Evolutionary conservation across 2,113 vertebrate genomes (phyloP).

Genomic region (Apeltes quadracus): DNA sequence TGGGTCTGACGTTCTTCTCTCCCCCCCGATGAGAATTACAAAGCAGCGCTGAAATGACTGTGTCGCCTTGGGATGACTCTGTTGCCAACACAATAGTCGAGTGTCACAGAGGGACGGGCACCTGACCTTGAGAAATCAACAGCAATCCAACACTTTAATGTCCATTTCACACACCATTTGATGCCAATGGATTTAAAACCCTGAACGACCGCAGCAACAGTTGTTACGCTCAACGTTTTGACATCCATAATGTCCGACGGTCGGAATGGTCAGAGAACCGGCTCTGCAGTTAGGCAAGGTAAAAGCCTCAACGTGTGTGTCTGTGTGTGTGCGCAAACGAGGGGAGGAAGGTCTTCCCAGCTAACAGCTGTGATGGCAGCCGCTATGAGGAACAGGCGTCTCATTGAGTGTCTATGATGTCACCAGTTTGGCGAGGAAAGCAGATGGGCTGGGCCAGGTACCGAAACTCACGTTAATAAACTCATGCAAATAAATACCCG

Average conservation of each 20-base stretch:
- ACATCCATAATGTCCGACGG: slow-evolving; percentile 65
- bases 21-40: slow-evolving; percentile 30
- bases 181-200: slow-evolving; percentile 79
- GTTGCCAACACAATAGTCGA: slow-evolving; percentile 41
- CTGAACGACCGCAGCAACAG: slow-evolving; percentile 65
- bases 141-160: slow-evolving; percentile 79
- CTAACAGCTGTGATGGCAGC: slow-evolving; percentile 74
- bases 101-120: slow-evolving; percentile 61
- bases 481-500: slow-evolving; percentile 60
- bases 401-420: slow-evolving; percentile 73
- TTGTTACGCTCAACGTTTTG: slow-evolving; percentile 71
- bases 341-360: slow-evolving; percentile 34
- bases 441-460: slow-evolving; percentile 78
- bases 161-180: slow-evolving; percentile 83
- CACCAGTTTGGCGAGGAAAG: slow-evolving; percentile 65
- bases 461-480: slow-evolving; percentile 63
- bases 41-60: slow-evolving; percentile 37
- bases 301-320: slow-evolving; percentile 36
- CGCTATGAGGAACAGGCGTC: slow-evolving; percentile 68
- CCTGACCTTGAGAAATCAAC: slow-evolving; percentile 83
- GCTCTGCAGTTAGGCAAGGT: slow-evolving; percentile 20
- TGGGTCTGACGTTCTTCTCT: slow-evolving; percentile 32
- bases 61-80: slow-evolving; percentile 29
- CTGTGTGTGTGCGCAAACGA: slow-evolving; percentile 33
- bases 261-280: slow-evolving; percentile 42